phyloP scores from a whole-genome alignment of 2,888 invertebrate species.

The Ethmia dodecea region DNA sequence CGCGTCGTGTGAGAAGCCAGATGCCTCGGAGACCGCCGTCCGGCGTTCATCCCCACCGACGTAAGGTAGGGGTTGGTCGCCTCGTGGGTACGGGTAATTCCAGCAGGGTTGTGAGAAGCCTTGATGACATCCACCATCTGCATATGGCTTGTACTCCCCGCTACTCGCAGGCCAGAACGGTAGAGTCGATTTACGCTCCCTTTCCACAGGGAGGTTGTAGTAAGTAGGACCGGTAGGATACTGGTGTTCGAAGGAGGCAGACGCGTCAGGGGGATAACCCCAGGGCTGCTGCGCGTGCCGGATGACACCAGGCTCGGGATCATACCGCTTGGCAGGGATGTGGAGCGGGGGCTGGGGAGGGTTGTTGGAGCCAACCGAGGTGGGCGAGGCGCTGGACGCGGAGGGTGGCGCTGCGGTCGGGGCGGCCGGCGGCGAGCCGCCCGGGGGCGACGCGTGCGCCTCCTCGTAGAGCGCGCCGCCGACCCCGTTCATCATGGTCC shows the following conservation, averaged over 20 bases:
- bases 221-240: constrained; percentile 84
- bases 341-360: constrained; percentile 89
- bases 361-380: constrained; percentile 82
- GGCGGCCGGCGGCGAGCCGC: constrained; percentile 81
- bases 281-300: constrained; percentile 86
- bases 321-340: constrained; percentile 91
- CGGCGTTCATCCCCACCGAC: constrained; percentile 84
- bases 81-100: constrained; percentile 82
- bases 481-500: constrained; percentile 88
- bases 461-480: constrained; percentile 89
- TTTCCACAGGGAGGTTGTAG: constrained; percentile 81
- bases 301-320: constrained; percentile 84
- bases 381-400: constrained; percentile 75
- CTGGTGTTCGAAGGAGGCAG: constrained; percentile 82
- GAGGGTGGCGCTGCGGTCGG: constrained; percentile 82
- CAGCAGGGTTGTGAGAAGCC: constrained; percentile 86
- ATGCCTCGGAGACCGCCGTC: constrained; percentile 79
- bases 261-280: constrained; percentile 84
- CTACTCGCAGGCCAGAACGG: constrained; percentile 83
- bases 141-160: constrained; percentile 80
- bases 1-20: constrained; percentile 84
- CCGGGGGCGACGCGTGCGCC: constrained; percentile 78
- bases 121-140: constrained; percentile 80
- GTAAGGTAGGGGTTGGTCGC: constrained; percentile 83
- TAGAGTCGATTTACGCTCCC: constrained; percentile 80